phyloP scores from a whole-genome alignment of 2,797 vertebrate genomes.

The Diceros bicornis region DNA sequence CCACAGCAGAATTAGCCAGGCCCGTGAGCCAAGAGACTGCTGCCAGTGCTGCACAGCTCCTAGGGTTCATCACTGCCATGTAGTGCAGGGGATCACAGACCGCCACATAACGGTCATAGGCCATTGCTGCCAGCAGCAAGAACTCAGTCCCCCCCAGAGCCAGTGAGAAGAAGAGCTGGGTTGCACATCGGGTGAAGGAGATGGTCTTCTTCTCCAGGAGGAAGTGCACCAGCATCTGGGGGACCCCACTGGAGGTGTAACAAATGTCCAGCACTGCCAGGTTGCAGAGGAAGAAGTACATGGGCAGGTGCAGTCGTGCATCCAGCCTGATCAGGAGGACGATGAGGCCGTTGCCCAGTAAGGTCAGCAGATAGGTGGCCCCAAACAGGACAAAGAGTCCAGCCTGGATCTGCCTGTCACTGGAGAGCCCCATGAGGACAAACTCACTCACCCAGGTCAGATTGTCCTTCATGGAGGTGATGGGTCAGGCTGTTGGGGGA shows the following conservation, averaged over 20 bases:
- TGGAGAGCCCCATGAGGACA: conserved; percentile 70
- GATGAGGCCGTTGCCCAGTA: conserved; percentile 75
- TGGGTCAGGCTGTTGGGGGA: neutral
- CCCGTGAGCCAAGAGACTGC: neutral
- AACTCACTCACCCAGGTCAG: conserved; percentile 69
- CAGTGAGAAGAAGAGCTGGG: conserved; percentile 71
- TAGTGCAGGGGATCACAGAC: conserved; percentile 58
- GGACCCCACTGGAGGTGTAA: conserved; percentile 53
- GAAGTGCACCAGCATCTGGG: conserved; percentile 75
- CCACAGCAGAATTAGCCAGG: neutral
- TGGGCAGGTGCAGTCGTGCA: neutral
- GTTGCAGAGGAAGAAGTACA: conserved; percentile 72
- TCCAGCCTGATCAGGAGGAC: conserved; percentile 22
- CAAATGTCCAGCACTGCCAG: conserved; percentile 61
- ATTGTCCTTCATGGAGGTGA: conserved; percentile 27
- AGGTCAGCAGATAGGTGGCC: conserved; percentile 63
- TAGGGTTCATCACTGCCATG: neutral
- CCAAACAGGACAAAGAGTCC: conserved; percentile 76
- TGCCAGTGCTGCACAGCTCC: neutral
- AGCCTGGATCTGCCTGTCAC: conserved; percentile 47
- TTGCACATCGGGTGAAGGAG: neutral
- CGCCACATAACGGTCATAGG: conserved; percentile 63
- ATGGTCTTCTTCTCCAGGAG: conserved; percentile 66
- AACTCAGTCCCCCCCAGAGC: neutral
- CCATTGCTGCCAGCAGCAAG: conserved; percentile 68